These are phyloP conservation scores for Bombus sibiricus DNA, from an alignment of 1,140 invertebrate species.

Conservation along the genomic window DNA sequence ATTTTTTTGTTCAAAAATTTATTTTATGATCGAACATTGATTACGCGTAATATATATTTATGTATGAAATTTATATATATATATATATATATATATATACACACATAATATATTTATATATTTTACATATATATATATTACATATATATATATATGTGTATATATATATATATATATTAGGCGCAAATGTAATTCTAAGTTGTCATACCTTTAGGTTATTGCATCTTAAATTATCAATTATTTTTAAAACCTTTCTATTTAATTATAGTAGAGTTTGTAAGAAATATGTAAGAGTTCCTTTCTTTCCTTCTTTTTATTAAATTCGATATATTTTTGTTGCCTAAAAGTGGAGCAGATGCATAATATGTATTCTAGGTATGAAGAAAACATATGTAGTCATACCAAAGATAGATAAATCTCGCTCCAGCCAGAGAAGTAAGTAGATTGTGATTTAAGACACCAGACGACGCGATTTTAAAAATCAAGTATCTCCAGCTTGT, in stretches of 20 bases:
- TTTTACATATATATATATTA: too few relatives aligned
- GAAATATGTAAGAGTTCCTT: not conserved
- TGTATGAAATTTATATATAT: not conserved
- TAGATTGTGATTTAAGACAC: not conserved
- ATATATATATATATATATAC: too few relatives aligned
- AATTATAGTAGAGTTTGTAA: not conserved
- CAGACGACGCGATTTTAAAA: not conserved
- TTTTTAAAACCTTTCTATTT: not conserved
- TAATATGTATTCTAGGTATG: not conserved
- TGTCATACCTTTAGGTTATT: too few relatives aligned
- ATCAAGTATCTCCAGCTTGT: not conserved
- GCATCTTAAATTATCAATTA: too few relatives aligned
- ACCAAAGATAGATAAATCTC: not conserved
- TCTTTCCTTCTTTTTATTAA: not conserved
- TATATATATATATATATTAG: too few relatives aligned
- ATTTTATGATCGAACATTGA: not conserved
- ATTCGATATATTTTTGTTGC: not conserved
- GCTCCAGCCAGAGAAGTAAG: too few relatives aligned
- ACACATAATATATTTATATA: too few relatives aligned
- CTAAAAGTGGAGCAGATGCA: not conserved
- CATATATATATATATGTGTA: not conserved
- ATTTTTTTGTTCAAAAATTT: not conserved
- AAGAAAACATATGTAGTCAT: not conserved
- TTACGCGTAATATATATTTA: too few relatives aligned
- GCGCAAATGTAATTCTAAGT: too few relatives aligned